Base-by-base conservation (phyloP, 2,797 vertebrate genomes). In the Poeciliopsis presidionis region DNA sequence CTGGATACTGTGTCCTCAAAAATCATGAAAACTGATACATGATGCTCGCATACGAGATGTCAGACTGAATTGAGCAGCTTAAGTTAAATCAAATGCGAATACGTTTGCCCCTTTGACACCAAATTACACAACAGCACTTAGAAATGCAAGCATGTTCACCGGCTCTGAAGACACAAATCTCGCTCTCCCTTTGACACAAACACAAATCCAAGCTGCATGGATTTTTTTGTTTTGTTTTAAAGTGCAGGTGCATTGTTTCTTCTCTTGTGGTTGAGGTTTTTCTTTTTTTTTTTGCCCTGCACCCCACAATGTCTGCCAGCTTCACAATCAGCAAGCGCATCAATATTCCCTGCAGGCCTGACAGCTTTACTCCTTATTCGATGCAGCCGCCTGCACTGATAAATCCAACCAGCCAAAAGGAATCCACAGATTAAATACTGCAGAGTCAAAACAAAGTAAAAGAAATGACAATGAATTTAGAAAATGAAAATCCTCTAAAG, bases 381-480 rank as follows among this genome's bases (percentile, higher is more conserved):
- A 86, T 89, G 55, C 36, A 65, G 76, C 79, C n/a, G 77, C 84
- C 76, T 1, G 55, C 12, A 25, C 86, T 69, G 88, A 89, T 80
- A 13, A 77, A 91, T 86, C 49, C 63, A 74, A 70, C 43, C 59
- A 47, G 84, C 90, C 90, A 73, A 47, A 79, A 39, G 73, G 22
- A 84, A 84, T 0, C 79, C 90, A 92, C 85, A 86, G 86, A 94
- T 90, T 89, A 86, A 91, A 91, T 49, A 83, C 78, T 85, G 77
- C 70, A 88, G 70, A 88, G 70, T 84, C 61, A 73, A 82, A 73
- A 73, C 49, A 43, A 55, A 72, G 4, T 0, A 18, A 79, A 12
- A 77, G 73, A 77, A 75, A 77, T 73, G 14, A 47, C 16, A 69
- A 9, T 39, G 74, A 16, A 33, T 1, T 0, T 1, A 36, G n/a